Conservation (phyloP, 2,888 invertebrate species). For the Pollenia amentaria region DNA sequence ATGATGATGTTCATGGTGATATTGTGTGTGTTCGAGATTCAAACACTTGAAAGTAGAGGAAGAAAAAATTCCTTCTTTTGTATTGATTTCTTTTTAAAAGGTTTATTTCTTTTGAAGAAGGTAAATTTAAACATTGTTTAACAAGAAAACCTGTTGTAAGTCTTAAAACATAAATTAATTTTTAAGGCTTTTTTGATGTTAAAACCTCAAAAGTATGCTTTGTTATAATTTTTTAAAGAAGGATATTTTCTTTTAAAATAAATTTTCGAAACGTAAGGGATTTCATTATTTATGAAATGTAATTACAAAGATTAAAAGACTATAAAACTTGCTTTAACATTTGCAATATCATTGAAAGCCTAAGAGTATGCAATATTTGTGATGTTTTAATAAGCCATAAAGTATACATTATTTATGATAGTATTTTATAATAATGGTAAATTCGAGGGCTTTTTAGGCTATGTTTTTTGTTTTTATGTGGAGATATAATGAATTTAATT, state of each 20-base stretch:
- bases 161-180: slow-evolving; percentile 1
- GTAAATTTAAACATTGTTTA: not conserved
- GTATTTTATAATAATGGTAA: too few relatives aligned
- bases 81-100: slow-evolving; percentile 30
- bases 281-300: slow-evolving; percentile 1
- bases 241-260: not conserved
- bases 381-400: not conserved
- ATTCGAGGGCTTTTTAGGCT: too few relatives aligned
- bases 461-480: too few relatives aligned
- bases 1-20: slow-evolving; percentile 1
- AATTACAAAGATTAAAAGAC: not conserved
- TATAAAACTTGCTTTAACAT: not conserved
- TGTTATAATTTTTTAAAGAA: not conserved
- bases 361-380: not conserved
- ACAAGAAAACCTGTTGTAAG: slow-evolving; percentile 12
- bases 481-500: too few relatives aligned
- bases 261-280: not conserved
- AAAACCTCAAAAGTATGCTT: slow-evolving; percentile 14
- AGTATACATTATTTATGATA: not conserved
- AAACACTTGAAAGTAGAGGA: not conserved
- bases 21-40: slow-evolving; percentile 20
- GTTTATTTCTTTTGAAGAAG: not conserved
- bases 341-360: not conserved
- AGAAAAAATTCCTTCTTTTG: not conserved
- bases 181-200: slow-evolving; percentile 22